A percentile compares a stretch with the other conserved stretches of the same genome.
Conservation (phyloP, 2,113 vertebrate species). For the Rallus limicola region DNA sequence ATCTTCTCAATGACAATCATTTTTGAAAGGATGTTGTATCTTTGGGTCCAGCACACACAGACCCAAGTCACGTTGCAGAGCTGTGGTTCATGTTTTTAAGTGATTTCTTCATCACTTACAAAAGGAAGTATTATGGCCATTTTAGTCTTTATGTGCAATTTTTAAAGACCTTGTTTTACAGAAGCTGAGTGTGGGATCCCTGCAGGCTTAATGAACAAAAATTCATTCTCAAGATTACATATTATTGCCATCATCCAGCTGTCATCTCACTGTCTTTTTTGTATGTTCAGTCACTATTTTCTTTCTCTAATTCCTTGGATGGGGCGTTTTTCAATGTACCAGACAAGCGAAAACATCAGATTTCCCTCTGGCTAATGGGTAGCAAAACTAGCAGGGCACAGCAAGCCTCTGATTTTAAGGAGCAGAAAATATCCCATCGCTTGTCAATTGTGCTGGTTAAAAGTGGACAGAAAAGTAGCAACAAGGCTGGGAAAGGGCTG, state of each 20-base stretch:
- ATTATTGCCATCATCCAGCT: slow-evolving; percentile 5
- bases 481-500: background rate
- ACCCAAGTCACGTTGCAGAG: background rate
- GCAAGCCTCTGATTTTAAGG: background rate
- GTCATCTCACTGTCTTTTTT: slow-evolving; percentile 34
- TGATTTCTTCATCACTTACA: background rate
- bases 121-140: background rate
- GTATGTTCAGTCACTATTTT: slow-evolving; percentile 19
- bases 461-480: background rate
- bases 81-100: background rate
- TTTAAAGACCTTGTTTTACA: slow-evolving; percentile 31
- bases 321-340: background rate
- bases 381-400: background rate
- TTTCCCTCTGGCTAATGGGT: background rate
- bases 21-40: background rate
- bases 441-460: background rate
- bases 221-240: slow-evolving; percentile 30
- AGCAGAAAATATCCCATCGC: background rate
- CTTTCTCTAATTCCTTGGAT: slow-evolving; percentile 10
- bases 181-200: background rate
- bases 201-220: slow-evolving; percentile 40
- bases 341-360: background rate
- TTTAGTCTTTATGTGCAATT: background rate
- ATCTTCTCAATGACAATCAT: background rate
- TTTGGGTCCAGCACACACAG: background rate